Evolutionary conservation across 2,797 vertebrate species (phyloP), one percentile per base, ranked within the genome.

Genomic region (Artibeus lituratus): DNA sequence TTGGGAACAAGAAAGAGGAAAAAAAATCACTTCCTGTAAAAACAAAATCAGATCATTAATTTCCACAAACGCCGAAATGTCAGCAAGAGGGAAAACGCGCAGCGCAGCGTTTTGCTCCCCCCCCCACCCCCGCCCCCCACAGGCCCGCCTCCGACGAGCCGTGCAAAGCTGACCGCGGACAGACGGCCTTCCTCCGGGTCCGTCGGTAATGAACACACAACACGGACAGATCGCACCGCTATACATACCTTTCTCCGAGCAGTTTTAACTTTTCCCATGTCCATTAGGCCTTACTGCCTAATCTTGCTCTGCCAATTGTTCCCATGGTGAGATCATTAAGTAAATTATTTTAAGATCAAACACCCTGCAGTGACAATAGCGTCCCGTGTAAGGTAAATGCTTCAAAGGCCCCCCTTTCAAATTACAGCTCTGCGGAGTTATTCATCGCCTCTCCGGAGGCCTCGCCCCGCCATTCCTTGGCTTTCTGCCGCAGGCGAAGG

Each of bases 261-360:
- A 98, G 98, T 98, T 98, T 99, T 98, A 98, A 98, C 98, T 99
- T 99, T 99, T 99, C 98, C 99, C 99, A 99, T 99, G 99, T 99
- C 99, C 99, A 99, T 99, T 99, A 99, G 99, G 99, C 99, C 99
- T 99, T 99, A 99, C 99, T 99, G 99, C 99, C 99, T 99, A 99
- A 99, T 99, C 99, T 99, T 98, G 98, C 99, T 99, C 99, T 98
- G 99, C 99, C 99, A 99, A 99, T 99, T 99, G 99, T 99, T 99
- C 99, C 99, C 98, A 99, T 99, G 98, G 99, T 99, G 99, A 99
- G 99, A 99, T 99, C 99, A 99, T 99, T 99, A 99, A 99, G 99
- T 99, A 99, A 99, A 99, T 99, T 99, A 99, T 99, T 99, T 99
- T 99, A 99, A 99, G 99, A 99, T 99, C 99, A 99, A 99, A 99